Base-by-base conservation (phyloP, 2,113 vertebrate genomes). In the Platanista minor region DNA sequence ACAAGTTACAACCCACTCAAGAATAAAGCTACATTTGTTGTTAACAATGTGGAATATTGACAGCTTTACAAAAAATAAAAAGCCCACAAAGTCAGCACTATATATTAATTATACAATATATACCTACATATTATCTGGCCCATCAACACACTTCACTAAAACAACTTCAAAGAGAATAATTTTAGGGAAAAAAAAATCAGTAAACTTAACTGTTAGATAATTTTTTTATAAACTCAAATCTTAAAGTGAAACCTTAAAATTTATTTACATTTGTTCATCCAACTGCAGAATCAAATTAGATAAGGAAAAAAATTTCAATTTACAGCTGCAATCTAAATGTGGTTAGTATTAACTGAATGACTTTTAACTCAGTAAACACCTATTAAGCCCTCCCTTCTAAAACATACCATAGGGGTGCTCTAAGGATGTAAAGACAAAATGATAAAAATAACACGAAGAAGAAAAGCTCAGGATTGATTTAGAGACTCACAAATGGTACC, bases 91-190 rank as follows among this genome's bases (percentile, higher is more conserved):
- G 6, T 88, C 36, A 78, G 23, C 49, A 88, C 17, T 46, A 86
- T 23, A 41, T 15, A 57, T 27, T 95, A 86, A 75, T 78, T 96
- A 92, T 66, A 90, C 33, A 93, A 61, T 31, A 96, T 54, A 61
- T 54, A 61, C 2, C n/a, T 12, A 61, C 2, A 81, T 52, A 41
- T 46, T 54, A 80, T 36, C 20, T 15, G 31, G 36, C 2, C 31
- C 1, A 54, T 72, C 84, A 84, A 90, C 6, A 92, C 3, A 97
- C 1, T 33, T 90, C 27, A 87, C 21, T 82, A 88, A 11, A 92
- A 93, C 25, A 89, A 84, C 33, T 77, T 97, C 41, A 94, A 67
- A 93, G 39, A 80, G 8, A 91, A 41, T 67, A 39, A 90, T 57
- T 94, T 86, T 91, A 71, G n/a, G 39, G 10, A 82, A 74, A 54